Percentiles rank a stretch among this genome's conserved stretches.
Conservation (phyloP, 2,113 vertebrate genomes). For the Perognathus longimembris region DNA sequence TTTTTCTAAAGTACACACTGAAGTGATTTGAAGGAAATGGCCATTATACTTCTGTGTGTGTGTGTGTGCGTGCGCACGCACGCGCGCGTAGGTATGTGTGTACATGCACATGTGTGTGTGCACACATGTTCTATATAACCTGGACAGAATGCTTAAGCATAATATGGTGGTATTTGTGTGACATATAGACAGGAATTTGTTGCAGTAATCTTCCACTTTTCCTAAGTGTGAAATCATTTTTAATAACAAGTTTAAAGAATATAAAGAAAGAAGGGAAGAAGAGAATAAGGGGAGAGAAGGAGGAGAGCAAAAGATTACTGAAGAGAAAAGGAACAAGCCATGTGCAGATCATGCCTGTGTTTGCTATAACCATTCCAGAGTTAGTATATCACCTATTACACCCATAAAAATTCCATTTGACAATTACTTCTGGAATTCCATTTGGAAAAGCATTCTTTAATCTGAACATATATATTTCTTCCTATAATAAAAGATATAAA, state of each 20-base stretch:
- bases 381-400: background rate
- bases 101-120: background rate
- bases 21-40: conserved; percentile 23
- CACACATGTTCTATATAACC: background rate
- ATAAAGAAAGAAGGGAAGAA: background rate
- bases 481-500: background rate
- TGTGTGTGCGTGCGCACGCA: background rate
- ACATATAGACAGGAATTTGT: background rate
- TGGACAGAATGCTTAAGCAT: background rate
- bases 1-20: conserved; percentile 10
- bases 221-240: conserved; percentile 24
- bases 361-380: background rate
- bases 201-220: background rate
- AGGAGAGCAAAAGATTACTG: no score
- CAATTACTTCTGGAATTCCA: conserved; percentile 2
- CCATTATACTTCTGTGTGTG: background rate
- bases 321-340: background rate
- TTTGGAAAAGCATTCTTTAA: background rate
- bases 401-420: background rate
- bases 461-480: background rate
- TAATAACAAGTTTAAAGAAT: background rate
- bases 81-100: no score
- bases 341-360: background rate
- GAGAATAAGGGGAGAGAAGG: no score
- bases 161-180: background rate